These are phyloP conservation scores for Athalia rosae DNA, from an alignment of 2,888 invertebrate species.

Conservation along the genomic window DNA sequence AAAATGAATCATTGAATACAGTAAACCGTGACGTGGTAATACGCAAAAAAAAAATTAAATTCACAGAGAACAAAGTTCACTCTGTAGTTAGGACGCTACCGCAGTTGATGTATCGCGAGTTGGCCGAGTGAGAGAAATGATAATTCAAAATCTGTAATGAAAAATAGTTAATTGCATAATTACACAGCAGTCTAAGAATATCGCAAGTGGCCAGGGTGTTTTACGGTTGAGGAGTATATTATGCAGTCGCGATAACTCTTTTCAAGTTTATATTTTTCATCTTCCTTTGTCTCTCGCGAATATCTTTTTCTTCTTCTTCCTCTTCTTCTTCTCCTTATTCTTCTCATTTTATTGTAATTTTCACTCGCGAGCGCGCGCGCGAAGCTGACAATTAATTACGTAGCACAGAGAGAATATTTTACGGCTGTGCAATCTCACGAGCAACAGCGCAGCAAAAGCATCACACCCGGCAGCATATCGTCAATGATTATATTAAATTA, in stretches of 20 bases:
- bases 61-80: no score
- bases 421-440: conserved; percentile 29
- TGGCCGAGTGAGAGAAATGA: neutral
- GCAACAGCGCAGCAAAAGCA: no score
- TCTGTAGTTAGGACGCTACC: neutral
- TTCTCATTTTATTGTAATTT: neutral
- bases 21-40: no score
- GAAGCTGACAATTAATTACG: conserved; percentile 34
- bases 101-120: neutral
- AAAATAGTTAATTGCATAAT: conserved; percentile 5
- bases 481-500: conserved; percentile 36
- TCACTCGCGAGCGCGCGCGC: neutral
- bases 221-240: neutral
- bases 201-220: neutral
- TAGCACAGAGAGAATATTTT: conserved; percentile 21
- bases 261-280: no score
- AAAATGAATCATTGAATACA: no score
- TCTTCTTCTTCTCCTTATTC: neutral
- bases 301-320: neutral
- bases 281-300: no score
- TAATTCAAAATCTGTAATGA: conserved; percentile 21
- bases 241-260: no score
- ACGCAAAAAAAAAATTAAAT: no score
- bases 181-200: conserved; percentile 7
- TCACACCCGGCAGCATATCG: no score